A percentile compares a stretch with the other conserved stretches of the same genome.
Conservation (phyloP, 2,888 invertebrate genomes). For the Cabera pusaria region DNA sequence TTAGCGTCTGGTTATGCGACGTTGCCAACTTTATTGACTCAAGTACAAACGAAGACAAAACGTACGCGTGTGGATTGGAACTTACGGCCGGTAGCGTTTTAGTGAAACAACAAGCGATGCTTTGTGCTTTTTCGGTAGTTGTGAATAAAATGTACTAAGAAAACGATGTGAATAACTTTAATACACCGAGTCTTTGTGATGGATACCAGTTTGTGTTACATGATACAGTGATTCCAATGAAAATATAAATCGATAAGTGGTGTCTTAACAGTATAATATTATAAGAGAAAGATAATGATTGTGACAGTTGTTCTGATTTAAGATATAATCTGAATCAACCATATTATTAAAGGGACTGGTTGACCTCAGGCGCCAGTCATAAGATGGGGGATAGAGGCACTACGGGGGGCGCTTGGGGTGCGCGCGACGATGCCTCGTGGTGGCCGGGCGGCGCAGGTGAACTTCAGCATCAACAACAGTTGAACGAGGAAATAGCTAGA, state of each 20-base stretch:
- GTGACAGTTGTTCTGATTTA: slow-evolving; percentile 46
- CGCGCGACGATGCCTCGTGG: slow-evolving; percentile 83
- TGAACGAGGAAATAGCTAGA: slow-evolving; percentile 75
- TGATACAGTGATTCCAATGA: slow-evolving; percentile 47
- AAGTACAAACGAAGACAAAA: slow-evolving; percentile 79
- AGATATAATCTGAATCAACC: slow-evolving; percentile 50
- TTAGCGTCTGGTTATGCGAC: slow-evolving; percentile 81
- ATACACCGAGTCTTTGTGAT: slow-evolving; percentile 68
- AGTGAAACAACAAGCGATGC: slow-evolving; percentile 51
- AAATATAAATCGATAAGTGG: slow-evolving; percentile 36
- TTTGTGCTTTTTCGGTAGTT: slow-evolving; percentile 48
- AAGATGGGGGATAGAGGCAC: slow-evolving; percentile 80
- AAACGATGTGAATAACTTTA: slow-evolving; percentile 53
- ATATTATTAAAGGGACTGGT: slow-evolving; percentile 73
- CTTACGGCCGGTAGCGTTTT: slow-evolving; percentile 78
- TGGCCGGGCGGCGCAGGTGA: slow-evolving; percentile 78
- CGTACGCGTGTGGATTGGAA: slow-evolving; percentile 79
- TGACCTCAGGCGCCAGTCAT: slow-evolving; percentile 66
- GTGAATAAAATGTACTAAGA: slow-evolving; percentile 35
- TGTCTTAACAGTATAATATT: slow-evolving; percentile 29
- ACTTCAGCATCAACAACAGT: slow-evolving; percentile 77
- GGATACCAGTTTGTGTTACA: slow-evolving; percentile 47
- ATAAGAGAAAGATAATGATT: slow-evolving; percentile 59
- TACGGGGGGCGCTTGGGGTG: slow-evolving; percentile 83
- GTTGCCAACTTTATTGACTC: slow-evolving; percentile 83